Evolutionary conservation across 2,797 vertebrate genomes (phyloP), one percentile per base, ranked within the genome.

Genomic region (Gambelia wislizenii): DNA sequence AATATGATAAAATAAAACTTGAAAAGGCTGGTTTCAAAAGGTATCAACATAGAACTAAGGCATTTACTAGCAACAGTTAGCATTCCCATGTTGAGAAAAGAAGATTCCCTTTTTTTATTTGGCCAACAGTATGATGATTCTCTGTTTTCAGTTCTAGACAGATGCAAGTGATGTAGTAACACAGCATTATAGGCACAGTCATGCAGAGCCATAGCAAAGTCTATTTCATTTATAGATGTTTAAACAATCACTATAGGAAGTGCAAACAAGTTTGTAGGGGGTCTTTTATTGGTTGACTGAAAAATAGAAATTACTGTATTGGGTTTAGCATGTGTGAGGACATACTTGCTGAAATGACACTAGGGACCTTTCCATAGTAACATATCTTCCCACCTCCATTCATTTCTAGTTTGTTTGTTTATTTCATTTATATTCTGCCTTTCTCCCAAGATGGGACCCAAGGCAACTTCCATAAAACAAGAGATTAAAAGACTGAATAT

Each of bases 21-120:
- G 33, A 27, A 56, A 93, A 89, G 3, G 75, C 85, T 92, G 67
- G 83, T 89, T 96, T 96, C 74, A 79, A 95, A 91, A 90, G 92
- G 93, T 83, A 90, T 78, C 80, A 87, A 78, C 64, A 92, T 82
- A 91, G 86, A 81, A 20, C 78, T 59, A 81, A 81, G 33, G 16
- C 13, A 54, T n/a, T 81, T 36, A 42, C 39, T 42, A 81, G 79
- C 42, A 77, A 77, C 27, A 67, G 33, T 67, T 67, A 67, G 64
- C 64, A 67, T 67, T 67, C 61, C 30, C 36, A 49, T 7, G 70
- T 39, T 36, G 36, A 25, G 44, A 47, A 77, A 30, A 67, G 22
- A 33, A 10, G 9, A 33, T 3, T 4, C 9, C 30, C 61, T 64
- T 16, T 12, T 76, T 25, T 77, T 77, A 49, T 49, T 30, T 5